A percentile compares a stretch with the other conserved stretches of the same genome.
These are phyloP conservation scores for Sorex araneus DNA, from an alignment of 2,113 vertebrate species.

Conservation along the genomic window DNA sequence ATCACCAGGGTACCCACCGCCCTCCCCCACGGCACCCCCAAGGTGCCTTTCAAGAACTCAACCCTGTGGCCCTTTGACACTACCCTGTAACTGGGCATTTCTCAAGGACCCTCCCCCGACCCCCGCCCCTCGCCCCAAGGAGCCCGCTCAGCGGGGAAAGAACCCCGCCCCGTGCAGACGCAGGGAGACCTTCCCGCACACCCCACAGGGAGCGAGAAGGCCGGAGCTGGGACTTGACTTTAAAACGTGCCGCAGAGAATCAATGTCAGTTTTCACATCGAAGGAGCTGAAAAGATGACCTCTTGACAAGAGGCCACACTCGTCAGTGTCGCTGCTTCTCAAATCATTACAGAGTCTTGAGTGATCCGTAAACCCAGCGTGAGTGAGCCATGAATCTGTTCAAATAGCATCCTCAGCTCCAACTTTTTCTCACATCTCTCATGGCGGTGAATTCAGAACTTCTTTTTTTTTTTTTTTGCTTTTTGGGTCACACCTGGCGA, in stretches of 20 bases:
- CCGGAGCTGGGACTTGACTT: neutral
- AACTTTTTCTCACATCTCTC: neutral
- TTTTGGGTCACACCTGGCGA: too few relatives aligned
- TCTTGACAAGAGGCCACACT: neutral
- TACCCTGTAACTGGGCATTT: too few relatives aligned
- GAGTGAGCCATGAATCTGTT: neutral
- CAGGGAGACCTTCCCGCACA: neutral
- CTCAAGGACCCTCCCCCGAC: neutral
- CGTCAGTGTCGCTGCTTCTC: neutral
- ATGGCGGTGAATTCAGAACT: neutral
- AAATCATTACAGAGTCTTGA: neutral
- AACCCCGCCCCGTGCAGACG: neutral
- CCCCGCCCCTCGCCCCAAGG: too few relatives aligned
- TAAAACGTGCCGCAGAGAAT: neutral
- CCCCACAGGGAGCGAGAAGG: neutral
- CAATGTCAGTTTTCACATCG: neutral
- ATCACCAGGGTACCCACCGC: too few relatives aligned
- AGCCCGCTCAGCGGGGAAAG: neutral
- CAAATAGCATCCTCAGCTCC: neutral
- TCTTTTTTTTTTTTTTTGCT: too few relatives aligned
- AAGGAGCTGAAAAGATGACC: neutral
- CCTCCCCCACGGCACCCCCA: too few relatives aligned
- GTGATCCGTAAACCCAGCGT: neutral
- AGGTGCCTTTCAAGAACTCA: too few relatives aligned
- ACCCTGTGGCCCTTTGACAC: too few relatives aligned